Base-by-base conservation (phyloP, 2,888 invertebrate species). In the Macrophya annulata region DNA sequence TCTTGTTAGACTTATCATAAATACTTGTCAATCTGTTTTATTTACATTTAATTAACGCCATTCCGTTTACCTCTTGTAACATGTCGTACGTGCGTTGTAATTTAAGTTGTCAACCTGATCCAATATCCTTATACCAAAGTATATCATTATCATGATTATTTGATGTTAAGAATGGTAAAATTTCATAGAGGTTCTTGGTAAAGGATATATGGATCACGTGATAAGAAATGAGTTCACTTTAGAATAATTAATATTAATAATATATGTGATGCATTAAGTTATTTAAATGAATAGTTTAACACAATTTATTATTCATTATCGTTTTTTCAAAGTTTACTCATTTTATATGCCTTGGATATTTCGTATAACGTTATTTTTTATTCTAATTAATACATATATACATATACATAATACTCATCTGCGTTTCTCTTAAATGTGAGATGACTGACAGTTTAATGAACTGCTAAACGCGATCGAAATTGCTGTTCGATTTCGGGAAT, bases 201-300 rank as follows among this genome's bases (percentile, higher is more conserved):
- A 87, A 87, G 90, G 89, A 90, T 89, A 90, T 90, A 81, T 88
- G 90, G 90, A 90, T 90, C 89, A 90, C 76, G 90, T 88, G 86
- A 88, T 84, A 85, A 84, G 85, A 86, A 88, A 88, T 88, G 86
- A 88, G 86, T 86, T 88, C 81, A 86, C 87, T 87, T 86, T 65
- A 82, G 85, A 62, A 17, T 77, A 31, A 77, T 55, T 77, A 74
- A 51, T 59, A 65, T 74, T 31, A 51, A 71, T 77, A 72, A 72
- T 86, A 40, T 83, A 48, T 25, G 51, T 25, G 48, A 51, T 25
- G 55, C 37, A 31, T 76, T 37, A 55, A 77, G 48, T 77, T 83
- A 77, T 68, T 51, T 55, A 25, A 9, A 10, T 25, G 62, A 59
- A 62, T 25, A 62, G 25, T 62, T 84, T 25, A 82, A 74, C n/a